Evolutionary conservation across 2,888 invertebrate genomes (phyloP).

Genomic region (Scaptomyza cyrtandrae): DNA sequence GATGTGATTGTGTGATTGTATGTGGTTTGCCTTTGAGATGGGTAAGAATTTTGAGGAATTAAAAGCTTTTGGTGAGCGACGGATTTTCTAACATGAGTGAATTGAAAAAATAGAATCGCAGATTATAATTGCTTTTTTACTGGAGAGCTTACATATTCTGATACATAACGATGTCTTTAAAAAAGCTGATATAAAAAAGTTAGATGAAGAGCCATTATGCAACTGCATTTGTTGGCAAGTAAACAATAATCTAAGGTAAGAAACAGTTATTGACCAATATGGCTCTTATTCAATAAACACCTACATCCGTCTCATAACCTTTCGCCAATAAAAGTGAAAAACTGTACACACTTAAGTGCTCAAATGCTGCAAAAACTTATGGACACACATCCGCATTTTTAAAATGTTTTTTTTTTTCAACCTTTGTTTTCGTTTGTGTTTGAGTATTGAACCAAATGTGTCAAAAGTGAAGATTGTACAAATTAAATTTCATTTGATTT

Average conservation of each 20-base stretch:
- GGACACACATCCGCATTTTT: neutral
- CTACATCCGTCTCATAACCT: slow-evolving; percentile 3
- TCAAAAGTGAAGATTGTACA: slow-evolving; percentile 44
- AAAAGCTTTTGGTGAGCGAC: slow-evolving; percentile 15
- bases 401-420: neutral
- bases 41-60: slow-evolving; percentile 21
- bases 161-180: too few species aligned
- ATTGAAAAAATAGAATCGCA: too few species aligned
- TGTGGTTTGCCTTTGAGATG: slow-evolving; percentile 22
- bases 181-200: too few species aligned
- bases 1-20: neutral
- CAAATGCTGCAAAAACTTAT: slow-evolving; percentile 10
- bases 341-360: slow-evolving; percentile 3
- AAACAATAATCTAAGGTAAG: neutral
- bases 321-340: slow-evolving; percentile 24
- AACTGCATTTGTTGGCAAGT: neutral
- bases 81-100: neutral
- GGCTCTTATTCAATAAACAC: neutral
- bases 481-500: slow-evolving; percentile 41
- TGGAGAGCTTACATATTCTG: too few species aligned
- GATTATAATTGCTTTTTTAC: too few species aligned
- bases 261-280: neutral
- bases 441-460: slow-evolving; percentile 36
- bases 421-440: slow-evolving; percentile 1
- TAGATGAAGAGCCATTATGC: too few species aligned